A percentile compares a stretch with the other conserved stretches of the same genome.
These are phyloP conservation scores for Neocrepidodera transversa DNA, from an alignment of 2,888 invertebrate species.

Conservation along the genomic window DNA sequence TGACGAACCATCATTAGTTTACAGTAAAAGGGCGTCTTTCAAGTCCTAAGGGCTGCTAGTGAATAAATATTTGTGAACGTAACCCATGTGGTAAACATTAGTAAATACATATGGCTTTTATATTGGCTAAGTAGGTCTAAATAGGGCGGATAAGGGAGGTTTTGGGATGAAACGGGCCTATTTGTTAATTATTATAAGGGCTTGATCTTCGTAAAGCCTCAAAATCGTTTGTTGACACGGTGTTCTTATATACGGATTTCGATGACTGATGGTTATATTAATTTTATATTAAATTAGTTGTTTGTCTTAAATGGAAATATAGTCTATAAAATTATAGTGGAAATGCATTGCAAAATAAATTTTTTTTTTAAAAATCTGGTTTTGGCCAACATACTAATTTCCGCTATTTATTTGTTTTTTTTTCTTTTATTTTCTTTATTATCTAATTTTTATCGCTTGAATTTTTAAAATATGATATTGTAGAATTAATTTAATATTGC, in stretches of 20 bases:
- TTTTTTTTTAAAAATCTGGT: no score
- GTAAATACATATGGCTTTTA: slow-evolving; percentile 54
- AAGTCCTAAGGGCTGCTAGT: slow-evolving; percentile 15
- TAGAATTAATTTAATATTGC: no score
- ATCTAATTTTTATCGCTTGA: no score
- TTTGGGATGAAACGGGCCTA: slow-evolving; percentile 42
- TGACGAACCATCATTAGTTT: slow-evolving; percentile 31
- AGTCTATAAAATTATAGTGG: no score
- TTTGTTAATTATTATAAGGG: slow-evolving; percentile 46
- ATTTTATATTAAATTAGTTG: background rate
- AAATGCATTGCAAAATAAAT: no score
- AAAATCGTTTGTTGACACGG: slow-evolving; percentile 4
- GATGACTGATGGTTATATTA: background rate
- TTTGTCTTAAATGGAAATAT: no score
- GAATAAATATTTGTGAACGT: slow-evolving; percentile 55
- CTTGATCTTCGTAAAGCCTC: slow-evolving; percentile 21
- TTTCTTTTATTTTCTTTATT: no score
- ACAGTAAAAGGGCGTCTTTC: slow-evolving; percentile 31
- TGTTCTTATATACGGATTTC: background rate
- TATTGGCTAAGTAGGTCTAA: slow-evolving; percentile 48
- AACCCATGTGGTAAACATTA: slow-evolving; percentile 54
- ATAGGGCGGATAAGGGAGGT: slow-evolving; percentile 44
- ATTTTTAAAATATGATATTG: no score
- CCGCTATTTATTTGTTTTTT: no score
- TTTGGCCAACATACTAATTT: no score